Evolutionary conservation across 2,888 invertebrate genomes (phyloP), one percentile per base, ranked within the genome.

Genomic region (Aphodius sticticus): DNA sequence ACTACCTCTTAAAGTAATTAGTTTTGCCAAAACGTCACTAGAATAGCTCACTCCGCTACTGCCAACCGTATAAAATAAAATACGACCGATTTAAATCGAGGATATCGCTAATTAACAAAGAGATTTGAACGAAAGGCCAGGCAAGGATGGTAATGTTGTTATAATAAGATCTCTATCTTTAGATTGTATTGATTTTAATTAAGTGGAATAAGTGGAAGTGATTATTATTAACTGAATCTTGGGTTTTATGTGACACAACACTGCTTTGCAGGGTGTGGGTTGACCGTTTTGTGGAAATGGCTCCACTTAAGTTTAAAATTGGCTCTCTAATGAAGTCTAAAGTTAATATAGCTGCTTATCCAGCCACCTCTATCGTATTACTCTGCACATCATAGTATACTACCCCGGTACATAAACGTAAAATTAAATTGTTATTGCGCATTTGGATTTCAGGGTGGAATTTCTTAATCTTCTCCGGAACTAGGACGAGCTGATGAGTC

Each of bases 1-100:
- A 74, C 74, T n/a, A 37, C n/a, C 74, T 74, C 74, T 74, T 37
- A 74, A 74, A 74, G 74, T 74, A 74, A 74, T 74, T 74, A 74
- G 74, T 36, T 35, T 74, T 35, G 74, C 37, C 74, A 74, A 74
- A 74, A 74, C 74, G 74, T 74, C 74, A 74, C 53, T 53, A 53
- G 53, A 53, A 53, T 53, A 12, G 53, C 53, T 53, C 53, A 53
- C 53, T 53, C 6, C 9, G 12, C 9, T 53, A 53, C 53, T 53
- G 12, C 53, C 53, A 53, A 53, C 53, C 53, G 7, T 53, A 7
- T 53, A 53, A 53, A 9, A 53, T 53, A 53, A 53, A 53, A 53
- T 53, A 53, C 53, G 53, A 5, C 53, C 53, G 7, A 53, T 53
- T 53, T 53, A 53, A 2, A 26, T 26, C 26, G 26, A 26, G 26